Evolutionary conservation across 2,113 vertebrate species (phyloP).

Genomic region (Marmota monax): DNA sequence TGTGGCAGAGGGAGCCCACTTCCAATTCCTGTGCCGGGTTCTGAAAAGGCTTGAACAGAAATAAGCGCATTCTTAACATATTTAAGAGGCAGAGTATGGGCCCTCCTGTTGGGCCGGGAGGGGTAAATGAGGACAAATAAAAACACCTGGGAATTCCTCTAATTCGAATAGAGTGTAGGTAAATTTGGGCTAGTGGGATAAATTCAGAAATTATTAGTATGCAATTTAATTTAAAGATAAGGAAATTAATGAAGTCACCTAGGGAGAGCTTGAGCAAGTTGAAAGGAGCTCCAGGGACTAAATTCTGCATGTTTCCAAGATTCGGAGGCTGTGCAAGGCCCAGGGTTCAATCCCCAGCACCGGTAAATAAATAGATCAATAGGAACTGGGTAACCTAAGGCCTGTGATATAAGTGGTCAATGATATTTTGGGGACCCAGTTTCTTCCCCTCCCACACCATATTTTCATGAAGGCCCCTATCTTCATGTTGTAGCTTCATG

Average conservation of each 20-base stretch:
- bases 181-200: neutral
- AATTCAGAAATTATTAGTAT: neutral
- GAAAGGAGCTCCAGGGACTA: neutral
- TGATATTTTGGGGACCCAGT: neutral
- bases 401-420: no score
- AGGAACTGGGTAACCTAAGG: no score
- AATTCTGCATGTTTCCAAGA: conserved; percentile 23
- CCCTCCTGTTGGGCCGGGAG: neutral
- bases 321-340: neutral
- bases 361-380: neutral
- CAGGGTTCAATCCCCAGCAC: no score
- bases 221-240: neutral
- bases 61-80: neutral
- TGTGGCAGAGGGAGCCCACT: neutral
- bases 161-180: neutral
- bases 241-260: neutral
- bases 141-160: neutral
- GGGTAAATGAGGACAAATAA: neutral
- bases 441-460: neutral
- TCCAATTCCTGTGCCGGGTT: neutral
- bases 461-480: neutral
- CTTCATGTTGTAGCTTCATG: neutral
- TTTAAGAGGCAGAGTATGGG: neutral
- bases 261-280: neutral
- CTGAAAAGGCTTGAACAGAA: neutral